Base-by-base conservation (phyloP, 2,888 invertebrate species). In the Scaptomyza flava region DNA sequence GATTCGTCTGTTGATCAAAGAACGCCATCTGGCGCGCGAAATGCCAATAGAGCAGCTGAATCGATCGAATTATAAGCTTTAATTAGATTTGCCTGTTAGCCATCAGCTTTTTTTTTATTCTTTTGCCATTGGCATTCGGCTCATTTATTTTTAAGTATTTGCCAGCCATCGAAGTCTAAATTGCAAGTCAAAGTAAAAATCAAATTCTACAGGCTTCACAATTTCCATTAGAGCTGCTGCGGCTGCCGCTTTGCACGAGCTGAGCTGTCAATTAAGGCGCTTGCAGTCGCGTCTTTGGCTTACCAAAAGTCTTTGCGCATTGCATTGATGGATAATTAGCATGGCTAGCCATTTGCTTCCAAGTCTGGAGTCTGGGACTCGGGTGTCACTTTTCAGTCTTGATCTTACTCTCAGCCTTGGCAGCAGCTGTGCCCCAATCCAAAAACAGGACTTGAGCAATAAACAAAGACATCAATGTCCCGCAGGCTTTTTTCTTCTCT, bases 401-500 rank as follows among this genome's bases (percentile, higher is more conserved):
- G 46, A 33, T 62, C 62, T 34, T 8, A 45, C 33, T 62, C 62
- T 30, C 8, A 38, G 52, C 31, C 23, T 52, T 60, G 59, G 50
- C 43, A 34, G 30, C 30, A 17, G 47, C 12, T 30, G 54, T 43
- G n/a, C 30, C 14, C 31, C 45, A 17, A 34, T 53, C 41, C 20
- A 27, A 42, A 47, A 61, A 17, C 20, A 30, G 67, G 76, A 81
- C 69, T 79, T 63, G 58, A 72, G 79, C 82, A 81, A 82, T 84
- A 87, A 87, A 87, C 85, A 87, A 87, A 81, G 85, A 82, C 87
- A 85, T 87, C 87, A 81, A 70, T 79, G 53, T 69, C 67, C 79
- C 66, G 67, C 53, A 53, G 67, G 62, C 68, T 38, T 38, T 2
- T 36, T 36, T 6, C 36, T 14, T 38, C 41, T 41, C 9, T 5